phyloP scores from a whole-genome alignment of 2,113 vertebrate genomes.

The Thalassarche chlororhynchos region DNA sequence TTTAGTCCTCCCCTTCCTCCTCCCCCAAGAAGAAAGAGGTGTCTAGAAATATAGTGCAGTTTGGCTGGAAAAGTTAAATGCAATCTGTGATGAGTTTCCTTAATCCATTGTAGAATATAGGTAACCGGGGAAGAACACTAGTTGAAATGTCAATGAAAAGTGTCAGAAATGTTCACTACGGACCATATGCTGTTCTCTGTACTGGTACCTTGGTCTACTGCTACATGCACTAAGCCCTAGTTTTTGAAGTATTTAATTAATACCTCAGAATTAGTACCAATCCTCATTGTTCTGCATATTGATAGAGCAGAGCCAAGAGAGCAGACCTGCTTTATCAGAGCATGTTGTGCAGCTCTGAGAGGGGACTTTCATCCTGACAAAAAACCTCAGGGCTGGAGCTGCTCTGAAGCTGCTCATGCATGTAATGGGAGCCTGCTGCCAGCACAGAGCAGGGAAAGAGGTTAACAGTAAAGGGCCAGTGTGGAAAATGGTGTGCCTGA shows the following conservation, averaged over 20 bases:
- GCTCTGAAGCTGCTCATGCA: background rate
- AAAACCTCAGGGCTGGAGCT: background rate
- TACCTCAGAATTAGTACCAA: background rate
- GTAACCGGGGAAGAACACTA: background rate
- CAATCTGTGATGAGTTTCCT: background rate
- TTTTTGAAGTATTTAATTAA: slow-evolving; percentile 40
- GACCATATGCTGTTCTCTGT: background rate
- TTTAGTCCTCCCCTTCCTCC: background rate
- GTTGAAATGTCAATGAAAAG: background rate
- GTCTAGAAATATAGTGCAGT: background rate
- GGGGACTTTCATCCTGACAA: background rate
- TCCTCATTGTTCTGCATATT: background rate
- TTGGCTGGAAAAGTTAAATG: background rate
- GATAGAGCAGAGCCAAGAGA: background rate
- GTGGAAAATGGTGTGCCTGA: accelerated
- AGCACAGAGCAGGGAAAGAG: background rate
- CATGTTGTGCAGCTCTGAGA: background rate
- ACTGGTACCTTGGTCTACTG: background rate
- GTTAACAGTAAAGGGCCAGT: background rate
- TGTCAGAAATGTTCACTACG: background rate
- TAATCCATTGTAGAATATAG: background rate
- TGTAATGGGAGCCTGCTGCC: background rate
- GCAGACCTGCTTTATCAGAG: background rate
- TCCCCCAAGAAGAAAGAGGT: background rate
- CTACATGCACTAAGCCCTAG: background rate